phyloP scores from a whole-genome alignment of 1,140 invertebrate genomes.

The Episyrphus balteatus region DNA sequence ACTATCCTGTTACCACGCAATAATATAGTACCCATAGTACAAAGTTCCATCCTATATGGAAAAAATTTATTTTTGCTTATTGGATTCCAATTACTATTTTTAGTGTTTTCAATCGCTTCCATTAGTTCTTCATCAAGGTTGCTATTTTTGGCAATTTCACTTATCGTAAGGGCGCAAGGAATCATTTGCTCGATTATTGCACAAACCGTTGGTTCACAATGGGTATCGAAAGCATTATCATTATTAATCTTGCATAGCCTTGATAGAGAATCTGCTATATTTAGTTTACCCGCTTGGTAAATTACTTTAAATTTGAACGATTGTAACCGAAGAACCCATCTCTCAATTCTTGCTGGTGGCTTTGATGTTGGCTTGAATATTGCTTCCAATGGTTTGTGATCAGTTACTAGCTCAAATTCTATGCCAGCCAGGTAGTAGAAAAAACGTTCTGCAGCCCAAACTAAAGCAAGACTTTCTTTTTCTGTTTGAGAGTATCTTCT shows the following conservation, averaged over 20 bases:
- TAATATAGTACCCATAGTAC: not conserved
- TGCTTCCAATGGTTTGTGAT: slow-evolving; percentile 21
- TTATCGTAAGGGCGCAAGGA: slow-evolving; percentile 7
- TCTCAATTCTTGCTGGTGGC: slow-evolving; percentile 23
- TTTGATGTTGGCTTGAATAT: slow-evolving; percentile 19
- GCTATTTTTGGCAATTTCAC: slow-evolving; percentile 6
- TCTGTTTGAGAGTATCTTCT: slow-evolving; percentile 33
- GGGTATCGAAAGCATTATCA: not conserved
- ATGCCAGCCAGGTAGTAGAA: slow-evolving; percentile 13
- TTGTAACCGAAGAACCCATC: slow-evolving; percentile 21
- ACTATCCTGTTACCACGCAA: not conserved
- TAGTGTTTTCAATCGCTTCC: not conserved
- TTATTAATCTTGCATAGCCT: slow-evolving; percentile 7
- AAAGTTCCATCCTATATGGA: not conserved
- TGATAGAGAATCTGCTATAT: slow-evolving; percentile 34
- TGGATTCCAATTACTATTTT: not conserved
- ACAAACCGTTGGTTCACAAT: slow-evolving; percentile 8
- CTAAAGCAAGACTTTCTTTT: slow-evolving; percentile 23
- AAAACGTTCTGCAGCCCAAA: slow-evolving; percentile 24
- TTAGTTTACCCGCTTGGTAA: slow-evolving; percentile 29
- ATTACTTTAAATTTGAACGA: slow-evolving; percentile 15
- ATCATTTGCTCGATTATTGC: slow-evolving; percentile 1
- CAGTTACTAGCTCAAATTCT: slow-evolving; percentile 27
- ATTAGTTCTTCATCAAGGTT: not conserved
- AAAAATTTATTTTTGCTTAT: not conserved